These are phyloP conservation scores for Spea bombifrons DNA, from an alignment of 2,113 vertebrate genomes.

Conservation along the genomic window DNA sequence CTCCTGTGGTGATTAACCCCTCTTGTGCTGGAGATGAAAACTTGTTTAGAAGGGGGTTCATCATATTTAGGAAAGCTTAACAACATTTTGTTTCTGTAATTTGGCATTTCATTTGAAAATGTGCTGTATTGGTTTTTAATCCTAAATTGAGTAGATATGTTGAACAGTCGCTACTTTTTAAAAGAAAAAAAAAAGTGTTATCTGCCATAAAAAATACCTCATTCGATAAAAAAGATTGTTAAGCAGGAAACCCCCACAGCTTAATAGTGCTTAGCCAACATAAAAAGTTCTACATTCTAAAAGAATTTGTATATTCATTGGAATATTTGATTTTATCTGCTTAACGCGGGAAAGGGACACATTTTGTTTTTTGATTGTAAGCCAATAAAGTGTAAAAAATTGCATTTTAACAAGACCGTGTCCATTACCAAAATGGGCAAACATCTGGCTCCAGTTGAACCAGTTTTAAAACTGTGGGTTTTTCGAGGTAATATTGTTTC, in stretches of 20 bases:
- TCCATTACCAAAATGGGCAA: too few relatives aligned
- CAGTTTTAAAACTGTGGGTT: too few relatives aligned
- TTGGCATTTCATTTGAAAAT: neutral
- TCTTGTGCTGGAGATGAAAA: neutral
- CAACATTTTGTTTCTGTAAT: neutral
- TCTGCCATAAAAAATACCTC: slow-evolving; percentile 24
- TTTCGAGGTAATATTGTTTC: too few relatives aligned
- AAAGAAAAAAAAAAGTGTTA: neutral
- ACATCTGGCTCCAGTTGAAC: too few relatives aligned
- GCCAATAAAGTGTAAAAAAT: too few relatives aligned
- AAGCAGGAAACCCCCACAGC: neutral
- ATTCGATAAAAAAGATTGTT: neutral
- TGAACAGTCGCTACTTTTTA: neutral
- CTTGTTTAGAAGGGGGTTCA: neutral
- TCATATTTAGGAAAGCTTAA: neutral
- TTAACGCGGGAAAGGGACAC: too few relatives aligned
- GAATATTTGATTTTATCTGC: too few relatives aligned
- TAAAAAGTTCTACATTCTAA: too few relatives aligned
- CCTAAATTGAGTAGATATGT: neutral
- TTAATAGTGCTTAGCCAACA: neutral
- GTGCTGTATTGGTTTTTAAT: neutral
- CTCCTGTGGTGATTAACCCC: neutral
- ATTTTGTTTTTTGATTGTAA: too few relatives aligned
- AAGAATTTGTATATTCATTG: too few relatives aligned
- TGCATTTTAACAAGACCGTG: too few relatives aligned